These are phyloP conservation scores for Ceratina japonica DNA, from an alignment of 1,140 invertebrate genomes.

Conservation along the genomic window DNA sequence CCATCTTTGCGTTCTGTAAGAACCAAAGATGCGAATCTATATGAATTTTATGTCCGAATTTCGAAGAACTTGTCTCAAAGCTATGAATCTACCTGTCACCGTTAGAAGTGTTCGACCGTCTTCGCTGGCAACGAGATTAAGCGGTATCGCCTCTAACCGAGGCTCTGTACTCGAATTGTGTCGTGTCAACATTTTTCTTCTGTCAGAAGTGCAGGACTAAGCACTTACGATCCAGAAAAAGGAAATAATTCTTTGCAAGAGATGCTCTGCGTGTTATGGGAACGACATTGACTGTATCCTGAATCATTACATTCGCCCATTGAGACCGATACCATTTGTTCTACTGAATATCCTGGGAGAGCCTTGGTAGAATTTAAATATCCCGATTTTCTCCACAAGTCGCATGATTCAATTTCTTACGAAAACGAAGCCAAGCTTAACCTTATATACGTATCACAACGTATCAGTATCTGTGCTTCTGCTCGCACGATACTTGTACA, in stretches of 20 bases:
- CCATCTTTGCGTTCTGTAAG: slow-evolving; percentile 68
- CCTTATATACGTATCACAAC: too few relatives aligned
- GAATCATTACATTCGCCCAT: too few relatives aligned
- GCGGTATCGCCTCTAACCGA: slow-evolving; percentile 55
- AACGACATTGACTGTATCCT: too few relatives aligned
- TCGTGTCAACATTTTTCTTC: slow-evolving; percentile 50
- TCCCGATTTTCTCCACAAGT: too few relatives aligned
- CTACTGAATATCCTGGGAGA: too few relatives aligned
- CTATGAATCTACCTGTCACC: slow-evolving; percentile 60
- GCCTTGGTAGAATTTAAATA: too few relatives aligned
- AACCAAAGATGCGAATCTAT: not conserved
- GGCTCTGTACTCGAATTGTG: slow-evolving; percentile 52
- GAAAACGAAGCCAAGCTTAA: too few relatives aligned
- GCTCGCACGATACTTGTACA: too few relatives aligned
- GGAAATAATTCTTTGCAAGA: slow-evolving; percentile 14
- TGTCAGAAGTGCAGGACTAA: not conserved
- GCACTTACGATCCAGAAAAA: not conserved
- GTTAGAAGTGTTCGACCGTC: slow-evolving; percentile 69
- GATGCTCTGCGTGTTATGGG: too few relatives aligned
- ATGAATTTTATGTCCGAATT: not conserved
- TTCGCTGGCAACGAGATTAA: slow-evolving; percentile 70
- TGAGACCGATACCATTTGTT: too few relatives aligned
- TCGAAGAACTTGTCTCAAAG: not conserved
- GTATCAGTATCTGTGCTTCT: too few relatives aligned
- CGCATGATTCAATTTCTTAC: too few relatives aligned